Base-by-base conservation (phyloP, 1,140 invertebrate genomes). In the Bombus pyrosoma region DNA sequence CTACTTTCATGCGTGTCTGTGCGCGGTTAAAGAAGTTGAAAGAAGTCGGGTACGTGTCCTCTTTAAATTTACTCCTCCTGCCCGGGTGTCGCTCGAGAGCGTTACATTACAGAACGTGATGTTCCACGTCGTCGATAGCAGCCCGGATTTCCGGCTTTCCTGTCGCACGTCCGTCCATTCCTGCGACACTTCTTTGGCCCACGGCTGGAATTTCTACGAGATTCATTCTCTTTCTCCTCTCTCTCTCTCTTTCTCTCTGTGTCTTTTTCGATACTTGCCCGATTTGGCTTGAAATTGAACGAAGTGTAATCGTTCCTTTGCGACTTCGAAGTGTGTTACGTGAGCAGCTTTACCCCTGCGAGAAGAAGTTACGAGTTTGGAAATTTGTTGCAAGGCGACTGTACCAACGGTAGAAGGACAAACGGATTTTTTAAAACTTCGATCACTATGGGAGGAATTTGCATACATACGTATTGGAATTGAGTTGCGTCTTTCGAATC, bases 21-120 rank as follows among this genome's bases (percentile, higher is more conserved):
- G 64, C 66, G 4, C 39, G 39, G 25, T 53, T 79, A 80, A 71
- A 79, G 66, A 84, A 84, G 75, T 83, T 71, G 68, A 71, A 84
- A 84, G 53, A 80, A 79, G 66, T 47, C n/a, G 32, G 66, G 68
- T 32, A 80, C 39, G 66, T 71, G 83, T 71, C 62, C 41, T 62
- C 53, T 80, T 84, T 72, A 83, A 83, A 83, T 84, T 80, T 62
- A 62, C 53, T 75, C 39, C 53, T 66, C 39, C 25, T 79, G 82
- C 72, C 47, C 53, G 37, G 25, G 9, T 25, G 62, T 9, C 34
- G 37, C 32, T 62, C 28, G 68, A 72, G 68, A 47, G 76, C 82
- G 76, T 84, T 80, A 72, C 53, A 47, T 84, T 84, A 84, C 83
- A 79, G 68, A 72, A 72, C 83, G 66, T 71, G 83, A 72, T 80